These are phyloP conservation scores for Drosophila barbarae DNA, from an alignment of 2,888 invertebrate species.

Conservation along the genomic window DNA sequence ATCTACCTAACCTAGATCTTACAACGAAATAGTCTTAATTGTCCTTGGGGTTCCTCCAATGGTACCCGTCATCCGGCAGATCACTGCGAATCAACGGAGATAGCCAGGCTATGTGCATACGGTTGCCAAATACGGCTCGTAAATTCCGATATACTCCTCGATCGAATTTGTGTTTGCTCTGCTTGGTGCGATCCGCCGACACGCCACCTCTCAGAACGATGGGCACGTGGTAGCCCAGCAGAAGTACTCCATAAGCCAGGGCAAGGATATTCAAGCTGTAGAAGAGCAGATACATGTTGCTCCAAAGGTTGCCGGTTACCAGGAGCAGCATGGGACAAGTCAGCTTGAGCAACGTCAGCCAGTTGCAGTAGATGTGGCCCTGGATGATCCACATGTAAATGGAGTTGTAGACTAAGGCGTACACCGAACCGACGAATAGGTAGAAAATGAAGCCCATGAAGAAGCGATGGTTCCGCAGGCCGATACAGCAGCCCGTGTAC, in stretches of 20 bases:
- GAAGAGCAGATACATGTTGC: constrained; percentile 85
- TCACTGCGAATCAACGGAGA: constrained; percentile 88
- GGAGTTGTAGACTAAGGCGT: constrained; percentile 86
- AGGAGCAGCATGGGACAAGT: constrained; percentile 87
- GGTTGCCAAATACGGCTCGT: constrained; percentile 86
- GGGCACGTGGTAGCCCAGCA: constrained; percentile 85
- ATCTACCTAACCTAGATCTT: background rate
- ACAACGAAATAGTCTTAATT: constrained; percentile 10
- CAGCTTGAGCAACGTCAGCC: constrained; percentile 83
- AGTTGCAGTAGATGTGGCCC: constrained; percentile 71
- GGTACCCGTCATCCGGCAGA: constrained; percentile 87
- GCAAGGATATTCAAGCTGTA: constrained; percentile 86
- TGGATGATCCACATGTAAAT: constrained; percentile 82
- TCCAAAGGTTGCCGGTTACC: constrained; percentile 83
- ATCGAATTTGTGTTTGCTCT: constrained; percentile 82
- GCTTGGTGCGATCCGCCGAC: constrained; percentile 80
- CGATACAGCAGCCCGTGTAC: constrained; percentile 92
- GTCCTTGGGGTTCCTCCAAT: constrained; percentile 79
- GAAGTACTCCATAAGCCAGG: constrained; percentile 84
- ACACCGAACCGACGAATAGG: constrained; percentile 85
- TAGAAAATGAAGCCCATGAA: constrained; percentile 89
- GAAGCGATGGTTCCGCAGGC: constrained; percentile 91
- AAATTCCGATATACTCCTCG: constrained; percentile 86
- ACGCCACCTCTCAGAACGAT: constrained; percentile 87
- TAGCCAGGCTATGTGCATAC: constrained; percentile 89